Conservation (phyloP, 1,140 invertebrate species). For the Oryzaephilus surinamensis region DNA sequence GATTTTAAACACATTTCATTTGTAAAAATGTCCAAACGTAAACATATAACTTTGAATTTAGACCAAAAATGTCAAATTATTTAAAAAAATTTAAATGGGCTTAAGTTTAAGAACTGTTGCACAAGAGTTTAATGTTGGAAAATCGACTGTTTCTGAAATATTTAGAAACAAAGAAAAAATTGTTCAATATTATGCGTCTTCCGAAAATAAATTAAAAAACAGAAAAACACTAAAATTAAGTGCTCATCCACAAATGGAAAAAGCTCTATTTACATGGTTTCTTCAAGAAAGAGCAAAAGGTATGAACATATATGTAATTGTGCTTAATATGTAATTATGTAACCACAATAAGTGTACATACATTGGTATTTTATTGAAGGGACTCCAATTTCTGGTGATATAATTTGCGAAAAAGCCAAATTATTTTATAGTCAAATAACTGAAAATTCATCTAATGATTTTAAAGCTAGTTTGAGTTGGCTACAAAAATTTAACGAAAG, state of each 20-base stretch:
- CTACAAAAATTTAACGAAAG: conserved; percentile 10
- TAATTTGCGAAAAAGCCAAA: conserved; percentile 5
- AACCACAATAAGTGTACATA: too few relatives aligned
- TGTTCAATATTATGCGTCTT: background rate
- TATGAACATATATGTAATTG: background rate
- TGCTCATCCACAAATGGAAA: background rate
- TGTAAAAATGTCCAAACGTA: background rate
- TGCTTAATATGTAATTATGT: background rate
- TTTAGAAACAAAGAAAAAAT: background rate
- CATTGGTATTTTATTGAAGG: background rate
- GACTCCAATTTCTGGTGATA: conserved; percentile 2
- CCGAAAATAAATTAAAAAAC: background rate
- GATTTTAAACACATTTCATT: background rate
- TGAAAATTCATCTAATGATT: background rate
- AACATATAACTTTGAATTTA: background rate
- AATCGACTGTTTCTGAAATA: background rate
- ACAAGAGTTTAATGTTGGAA: background rate
- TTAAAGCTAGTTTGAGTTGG: conserved; percentile 8
- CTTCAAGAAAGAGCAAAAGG: background rate
- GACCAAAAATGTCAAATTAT: background rate
- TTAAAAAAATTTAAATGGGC: background rate
- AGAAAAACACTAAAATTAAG: background rate
- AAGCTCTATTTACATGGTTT: background rate
- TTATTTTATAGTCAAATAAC: background rate
- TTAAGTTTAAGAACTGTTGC: background rate